Percentiles rank a stretch among this genome's conserved stretches.
Conservation (phyloP, 2,113 vertebrate genomes). For the Plotosus lineatus region DNA sequence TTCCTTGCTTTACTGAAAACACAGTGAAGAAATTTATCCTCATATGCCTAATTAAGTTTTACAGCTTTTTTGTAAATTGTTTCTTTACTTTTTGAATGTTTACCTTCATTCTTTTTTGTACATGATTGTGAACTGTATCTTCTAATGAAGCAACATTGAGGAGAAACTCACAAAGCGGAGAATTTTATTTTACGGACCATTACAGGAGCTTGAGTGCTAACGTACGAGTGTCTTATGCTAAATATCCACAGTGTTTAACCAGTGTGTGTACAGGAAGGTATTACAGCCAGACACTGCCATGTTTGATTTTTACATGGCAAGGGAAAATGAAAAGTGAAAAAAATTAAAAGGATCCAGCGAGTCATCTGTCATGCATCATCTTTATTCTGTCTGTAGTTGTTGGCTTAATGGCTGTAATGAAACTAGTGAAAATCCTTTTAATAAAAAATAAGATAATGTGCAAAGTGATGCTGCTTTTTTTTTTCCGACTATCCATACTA, state of each 20-base stretch:
- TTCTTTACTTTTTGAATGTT: not conserved
- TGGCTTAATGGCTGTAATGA: conserved; percentile 64
- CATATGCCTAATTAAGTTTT: conserved; percentile 10
- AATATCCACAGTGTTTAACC: conserved; percentile 61
- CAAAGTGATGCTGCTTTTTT: not conserved
- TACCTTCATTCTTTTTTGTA: conserved; percentile 67
- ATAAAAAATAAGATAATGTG: conserved; percentile 53
- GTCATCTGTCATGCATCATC: conserved; percentile 50
- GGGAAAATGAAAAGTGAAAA: conserved; percentile 12
- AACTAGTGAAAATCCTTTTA: conserved; percentile 57
- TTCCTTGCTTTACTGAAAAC: not conserved
- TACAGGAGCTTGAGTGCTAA: not conserved
- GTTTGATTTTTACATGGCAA: conserved; percentile 26
- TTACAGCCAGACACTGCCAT: conserved; percentile 12
- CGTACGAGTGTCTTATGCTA: conserved; percentile 20
- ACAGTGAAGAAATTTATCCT: not conserved
- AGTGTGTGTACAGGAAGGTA: conserved; percentile 41
- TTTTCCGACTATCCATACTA: not conserved
- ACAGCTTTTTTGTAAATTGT: conserved; percentile 56
- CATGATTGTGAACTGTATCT: conserved; percentile 77
- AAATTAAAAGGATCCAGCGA: not conserved
- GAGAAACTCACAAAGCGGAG: conserved; percentile 66
- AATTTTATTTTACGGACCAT: conserved; percentile 64
- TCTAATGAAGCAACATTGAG: conserved; percentile 65
- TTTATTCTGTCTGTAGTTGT: conserved; percentile 59